Percentiles rank a stretch among this genome's conserved stretches.
Evolutionary conservation across 2,113 vertebrate genomes (phyloP).

Genomic region (Urocolius indicus): DNA sequence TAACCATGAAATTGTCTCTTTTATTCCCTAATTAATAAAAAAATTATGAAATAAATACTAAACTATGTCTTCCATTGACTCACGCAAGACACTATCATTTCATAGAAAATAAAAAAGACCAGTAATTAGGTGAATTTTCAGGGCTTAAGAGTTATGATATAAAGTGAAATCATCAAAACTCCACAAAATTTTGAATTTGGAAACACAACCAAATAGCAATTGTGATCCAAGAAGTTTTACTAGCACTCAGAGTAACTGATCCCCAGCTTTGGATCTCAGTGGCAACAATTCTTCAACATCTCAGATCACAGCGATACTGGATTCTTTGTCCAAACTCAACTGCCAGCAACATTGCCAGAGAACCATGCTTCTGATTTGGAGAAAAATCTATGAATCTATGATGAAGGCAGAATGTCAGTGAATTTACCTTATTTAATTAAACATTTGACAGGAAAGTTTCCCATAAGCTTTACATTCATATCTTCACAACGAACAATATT

Average conservation of each 20-base stretch:
- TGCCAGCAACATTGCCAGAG: neutral
- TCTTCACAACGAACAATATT: neutral
- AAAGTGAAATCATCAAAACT: neutral
- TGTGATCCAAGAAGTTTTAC: neutral
- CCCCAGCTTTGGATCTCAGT: neutral
- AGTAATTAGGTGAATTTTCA: neutral
- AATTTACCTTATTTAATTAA: neutral
- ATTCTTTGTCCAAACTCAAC: neutral
- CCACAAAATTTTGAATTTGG: neutral
- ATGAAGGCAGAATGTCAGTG: fast-evolving
- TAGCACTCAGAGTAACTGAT: neutral
- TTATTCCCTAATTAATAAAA: neutral
- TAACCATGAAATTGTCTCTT: neutral
- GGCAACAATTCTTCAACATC: neutral
- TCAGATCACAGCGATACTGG: neutral
- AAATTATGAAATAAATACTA: neutral
- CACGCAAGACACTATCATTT: neutral
- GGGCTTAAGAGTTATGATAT: neutral
- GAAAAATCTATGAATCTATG: neutral
- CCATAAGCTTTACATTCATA: neutral
- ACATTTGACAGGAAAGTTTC: neutral
- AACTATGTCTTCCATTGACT: neutral
- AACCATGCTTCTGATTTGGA: neutral
- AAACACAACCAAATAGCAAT: neutral
- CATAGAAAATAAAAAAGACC: neutral